Evolutionary conservation across 1,140 invertebrate species (phyloP).

Genomic region (Aleiodes sp.): DNA sequence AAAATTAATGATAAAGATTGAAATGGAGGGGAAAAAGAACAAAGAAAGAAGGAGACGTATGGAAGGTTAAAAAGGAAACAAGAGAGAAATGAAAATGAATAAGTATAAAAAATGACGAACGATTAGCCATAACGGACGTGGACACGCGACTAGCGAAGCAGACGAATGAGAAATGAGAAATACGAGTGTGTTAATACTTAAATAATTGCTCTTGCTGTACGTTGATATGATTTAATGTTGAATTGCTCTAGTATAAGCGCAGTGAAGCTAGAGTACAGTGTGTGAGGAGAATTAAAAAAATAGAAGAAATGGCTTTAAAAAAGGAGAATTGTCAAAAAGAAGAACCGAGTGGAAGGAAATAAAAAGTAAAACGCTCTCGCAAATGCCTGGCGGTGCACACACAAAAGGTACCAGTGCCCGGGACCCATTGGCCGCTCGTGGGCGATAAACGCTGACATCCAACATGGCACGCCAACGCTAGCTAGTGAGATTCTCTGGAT

Average conservation of each 20-base stretch:
- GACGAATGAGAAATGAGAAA: no score
- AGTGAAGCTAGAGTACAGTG: background rate
- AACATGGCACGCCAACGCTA: background rate
- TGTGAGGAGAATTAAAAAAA: constrained; percentile 16
- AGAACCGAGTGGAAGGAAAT: no score
- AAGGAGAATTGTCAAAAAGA: no score
- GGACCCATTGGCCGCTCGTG: constrained; percentile 25
- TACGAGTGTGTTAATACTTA: no score
- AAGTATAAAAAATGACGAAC: background rate
- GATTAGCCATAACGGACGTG: background rate
- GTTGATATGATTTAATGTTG: constrained; percentile 60
- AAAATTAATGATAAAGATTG: constrained; percentile 15
- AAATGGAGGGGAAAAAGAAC: background rate
- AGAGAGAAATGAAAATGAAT: background rate
- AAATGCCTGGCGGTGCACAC: constrained; percentile 7
- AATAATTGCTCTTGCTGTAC: no score
- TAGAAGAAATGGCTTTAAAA: background rate
- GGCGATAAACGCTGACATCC: constrained; percentile 38
- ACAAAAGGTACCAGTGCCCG: background rate
- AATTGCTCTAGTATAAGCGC: no score
- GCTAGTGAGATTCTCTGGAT: no score
- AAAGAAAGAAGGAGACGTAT: no score
- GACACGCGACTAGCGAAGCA: no score
- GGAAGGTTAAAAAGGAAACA: no score
- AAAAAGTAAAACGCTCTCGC: background rate